A percentile compares a stretch with the other conserved stretches of the same genome.
phyloP scores from a whole-genome alignment of 2,113 vertebrate genomes.

The Rissa tridactyla region DNA sequence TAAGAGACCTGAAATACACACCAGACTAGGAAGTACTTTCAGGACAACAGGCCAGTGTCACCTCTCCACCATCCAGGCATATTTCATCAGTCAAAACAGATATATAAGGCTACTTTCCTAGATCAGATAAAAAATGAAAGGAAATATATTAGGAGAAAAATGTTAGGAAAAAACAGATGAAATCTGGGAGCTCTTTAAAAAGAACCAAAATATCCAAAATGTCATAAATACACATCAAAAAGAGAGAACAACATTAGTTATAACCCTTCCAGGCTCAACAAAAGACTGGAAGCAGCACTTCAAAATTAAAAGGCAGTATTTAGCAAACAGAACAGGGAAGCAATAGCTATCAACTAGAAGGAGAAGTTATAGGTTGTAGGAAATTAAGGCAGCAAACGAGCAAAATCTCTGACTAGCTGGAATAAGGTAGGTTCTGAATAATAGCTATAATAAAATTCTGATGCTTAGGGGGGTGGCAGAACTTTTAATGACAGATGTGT shows the following conservation, averaged over 20 bases:
- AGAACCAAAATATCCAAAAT: background rate
- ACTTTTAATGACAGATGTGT: constrained; percentile 44
- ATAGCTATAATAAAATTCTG: constrained; percentile 25
- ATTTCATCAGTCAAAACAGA: background rate
- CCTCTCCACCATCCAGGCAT: background rate
- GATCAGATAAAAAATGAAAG: background rate
- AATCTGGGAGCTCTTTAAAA: background rate
- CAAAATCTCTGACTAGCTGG: background rate
- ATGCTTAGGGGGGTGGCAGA: background rate
- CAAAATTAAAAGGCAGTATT: constrained; percentile 7
- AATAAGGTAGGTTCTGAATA: constrained; percentile 27
- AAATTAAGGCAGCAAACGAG: background rate
- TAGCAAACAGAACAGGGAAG: background rate
- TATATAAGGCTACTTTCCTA: background rate
- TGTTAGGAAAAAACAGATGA: background rate
- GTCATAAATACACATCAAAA: background rate
- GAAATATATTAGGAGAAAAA: background rate
- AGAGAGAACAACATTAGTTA: background rate
- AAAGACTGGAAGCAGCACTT: background rate
- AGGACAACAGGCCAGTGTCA: background rate
- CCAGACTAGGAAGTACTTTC: background rate
- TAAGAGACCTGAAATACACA: background rate
- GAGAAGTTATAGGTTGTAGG: background rate
- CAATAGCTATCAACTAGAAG: background rate
- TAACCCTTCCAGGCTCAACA: background rate